Evolutionary conservation across 2,888 invertebrate species (phyloP).

Genomic region (Rhodophaea formosa): DNA sequence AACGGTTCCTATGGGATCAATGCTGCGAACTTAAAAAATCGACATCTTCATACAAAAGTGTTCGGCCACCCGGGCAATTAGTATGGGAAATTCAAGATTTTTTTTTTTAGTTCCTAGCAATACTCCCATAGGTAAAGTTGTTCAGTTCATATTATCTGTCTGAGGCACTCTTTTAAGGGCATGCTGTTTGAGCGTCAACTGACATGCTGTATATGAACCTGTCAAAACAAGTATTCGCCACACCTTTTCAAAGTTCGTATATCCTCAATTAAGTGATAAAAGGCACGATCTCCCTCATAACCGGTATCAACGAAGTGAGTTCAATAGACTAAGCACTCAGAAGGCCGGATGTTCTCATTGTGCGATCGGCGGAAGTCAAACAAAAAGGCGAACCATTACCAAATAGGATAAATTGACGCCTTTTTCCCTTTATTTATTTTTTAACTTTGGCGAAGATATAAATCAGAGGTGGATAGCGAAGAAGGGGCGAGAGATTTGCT

Average conservation of each 20-base stretch:
- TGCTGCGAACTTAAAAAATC: no score
- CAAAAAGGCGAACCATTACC: slow-evolving; percentile 9
- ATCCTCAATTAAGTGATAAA: neutral
- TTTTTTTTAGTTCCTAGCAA: no score
- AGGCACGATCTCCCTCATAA: neutral
- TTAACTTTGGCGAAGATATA: neutral
- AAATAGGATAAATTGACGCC: slow-evolving; percentile 8
- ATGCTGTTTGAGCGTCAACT: no score
- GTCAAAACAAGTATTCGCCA: neutral
- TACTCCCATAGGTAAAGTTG: no score
- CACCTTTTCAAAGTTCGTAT: neutral
- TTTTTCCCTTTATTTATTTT: slow-evolving; percentile 7
- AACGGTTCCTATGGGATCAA: no score
- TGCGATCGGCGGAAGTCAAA: slow-evolving; percentile 13
- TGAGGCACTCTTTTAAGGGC: no score
- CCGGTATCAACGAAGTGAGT: neutral
- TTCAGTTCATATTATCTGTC: no score
- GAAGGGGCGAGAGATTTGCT: neutral
- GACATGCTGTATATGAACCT: no score
- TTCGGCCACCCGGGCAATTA: no score
- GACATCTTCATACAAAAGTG: no score
- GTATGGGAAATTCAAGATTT: no score
- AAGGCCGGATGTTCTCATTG: slow-evolving; percentile 3
- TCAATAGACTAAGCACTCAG: neutral
- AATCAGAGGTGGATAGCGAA: neutral